Evolutionary conservation across 2,113 vertebrate species (phyloP).

Genomic region (Vanacampus margaritifer): DNA sequence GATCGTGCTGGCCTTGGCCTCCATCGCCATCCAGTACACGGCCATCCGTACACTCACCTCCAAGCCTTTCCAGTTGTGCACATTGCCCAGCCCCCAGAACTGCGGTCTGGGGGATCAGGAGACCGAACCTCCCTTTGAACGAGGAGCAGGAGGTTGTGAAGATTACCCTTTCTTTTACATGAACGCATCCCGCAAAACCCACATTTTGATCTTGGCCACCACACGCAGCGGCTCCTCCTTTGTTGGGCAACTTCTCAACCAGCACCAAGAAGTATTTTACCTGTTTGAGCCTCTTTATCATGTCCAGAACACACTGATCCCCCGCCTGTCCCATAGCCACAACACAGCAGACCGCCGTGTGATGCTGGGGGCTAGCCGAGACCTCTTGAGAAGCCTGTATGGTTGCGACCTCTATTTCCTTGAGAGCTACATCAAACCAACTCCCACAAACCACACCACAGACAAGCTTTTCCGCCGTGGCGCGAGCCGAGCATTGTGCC

Average conservation of each 20-base stretch:
- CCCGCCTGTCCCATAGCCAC: conserved; percentile 85
- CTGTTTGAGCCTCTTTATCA: conserved; percentile 97
- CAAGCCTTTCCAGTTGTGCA: conserved; percentile 91
- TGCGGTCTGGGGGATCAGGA: conserved; percentile 81
- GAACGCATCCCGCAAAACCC: conserved; percentile 85
- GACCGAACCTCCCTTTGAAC: conserved; percentile 77
- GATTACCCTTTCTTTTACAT: conserved; percentile 81
- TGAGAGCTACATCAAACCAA: conserved; percentile 93
- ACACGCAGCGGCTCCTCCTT: conserved; percentile 95
- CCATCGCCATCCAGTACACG: conserved; percentile 96
- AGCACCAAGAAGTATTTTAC: conserved; percentile 95
- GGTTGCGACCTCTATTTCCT: conserved; percentile 92
- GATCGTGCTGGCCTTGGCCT: conserved; percentile 94
- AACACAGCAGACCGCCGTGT: conserved; percentile 80
- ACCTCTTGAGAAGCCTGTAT: conserved; percentile 89
- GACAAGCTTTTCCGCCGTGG: conserved; percentile 90
- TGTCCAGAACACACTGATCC: conserved; percentile 88
- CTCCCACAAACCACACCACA: conserved; percentile 87
- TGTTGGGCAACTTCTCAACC: conserved; percentile 94
- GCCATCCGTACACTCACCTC: conserved; percentile 95
- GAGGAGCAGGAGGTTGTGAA: conserved; percentile 75
- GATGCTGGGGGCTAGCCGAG: conserved; percentile 90
- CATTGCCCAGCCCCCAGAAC: conserved; percentile 79
- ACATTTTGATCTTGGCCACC: conserved; percentile 90
- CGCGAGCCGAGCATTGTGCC: conserved; percentile 89